Evolutionary conservation across 2,113 vertebrate genomes (phyloP).

Genomic region (Stomatorhinus ivindoensis): DNA sequence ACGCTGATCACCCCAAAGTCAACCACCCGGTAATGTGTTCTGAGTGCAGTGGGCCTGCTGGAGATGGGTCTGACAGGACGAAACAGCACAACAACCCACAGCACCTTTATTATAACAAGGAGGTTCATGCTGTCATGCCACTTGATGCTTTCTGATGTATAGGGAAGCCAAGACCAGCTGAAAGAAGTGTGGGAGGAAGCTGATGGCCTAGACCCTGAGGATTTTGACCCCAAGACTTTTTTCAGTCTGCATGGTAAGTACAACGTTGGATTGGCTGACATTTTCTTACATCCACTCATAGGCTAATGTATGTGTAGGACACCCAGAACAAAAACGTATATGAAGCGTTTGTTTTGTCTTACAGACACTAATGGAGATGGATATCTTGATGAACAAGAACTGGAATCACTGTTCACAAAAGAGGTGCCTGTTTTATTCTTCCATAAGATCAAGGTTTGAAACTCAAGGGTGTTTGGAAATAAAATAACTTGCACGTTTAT

Average conservation of each 20-base stretch:
- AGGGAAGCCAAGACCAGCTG: slow-evolving; percentile 96
- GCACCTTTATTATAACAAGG: not conserved
- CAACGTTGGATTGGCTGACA: not conserved
- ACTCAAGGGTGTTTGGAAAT: not conserved
- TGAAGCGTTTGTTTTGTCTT: slow-evolving; percentile 20
- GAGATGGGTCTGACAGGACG: not conserved
- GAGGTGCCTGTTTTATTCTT: slow-evolving; percentile 64
- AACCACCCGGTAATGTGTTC: slow-evolving; percentile 81
- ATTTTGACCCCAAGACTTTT: slow-evolving; percentile 96
- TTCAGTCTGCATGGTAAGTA: slow-evolving; percentile 90
- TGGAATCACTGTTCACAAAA: slow-evolving; percentile 93
- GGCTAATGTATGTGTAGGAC: not conserved
- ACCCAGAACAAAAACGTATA: not conserved
- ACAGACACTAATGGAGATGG: slow-evolving; percentile 88
- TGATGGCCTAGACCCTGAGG: slow-evolving; percentile 91
- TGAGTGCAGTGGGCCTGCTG: not conserved
- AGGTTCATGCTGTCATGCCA: not conserved
- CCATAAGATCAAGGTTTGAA: not conserved
- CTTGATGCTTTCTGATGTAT: slow-evolving; percentile 22
- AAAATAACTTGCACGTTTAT: not conserved
- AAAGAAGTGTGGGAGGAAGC: slow-evolving; percentile 97
- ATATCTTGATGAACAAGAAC: slow-evolving; percentile 90
- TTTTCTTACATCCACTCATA: not conserved
- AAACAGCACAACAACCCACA: not conserved
- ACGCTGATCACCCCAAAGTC: slow-evolving; percentile 89